Evolutionary conservation across 2,113 vertebrate species (phyloP), one percentile per base, ranked within the genome.

Genomic region (Cyanocitta stelleri): DNA sequence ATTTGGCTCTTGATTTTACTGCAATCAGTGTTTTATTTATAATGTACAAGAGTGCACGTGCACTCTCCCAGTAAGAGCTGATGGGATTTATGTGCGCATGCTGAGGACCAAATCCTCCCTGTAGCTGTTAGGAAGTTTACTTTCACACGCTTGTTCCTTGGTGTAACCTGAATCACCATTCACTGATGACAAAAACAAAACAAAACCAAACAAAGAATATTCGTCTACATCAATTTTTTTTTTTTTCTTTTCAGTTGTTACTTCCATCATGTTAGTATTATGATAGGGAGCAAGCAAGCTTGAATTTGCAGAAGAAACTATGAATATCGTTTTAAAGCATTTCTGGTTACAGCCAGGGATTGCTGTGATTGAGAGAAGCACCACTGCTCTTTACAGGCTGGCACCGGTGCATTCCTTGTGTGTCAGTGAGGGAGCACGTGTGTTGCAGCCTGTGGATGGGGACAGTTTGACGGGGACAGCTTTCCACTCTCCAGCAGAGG

Each of bases 1-100:
- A 68, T 87, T 81, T 96, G 96, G 89, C 95, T 94, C 86, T 62
- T 78, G 92, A 79, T 96, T 96, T 97, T 94, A 80, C 88, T 95
- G 80, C 81, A 95, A 87, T 92, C 83, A 72, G 52, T 87, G 61
- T 81, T 64, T 93, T 96, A 92, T 94, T 93, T 95, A 75, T 85
- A 86, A 94, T 84, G 72, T 90, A 92, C 68, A 74, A 78, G 79
- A 48, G 56, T 51, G 86, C 85, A 90, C 9, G 18, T 86, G 90
- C 64, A 68, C 79, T 62, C 78, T 91, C 85, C 92, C 90, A 91
- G 85, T 94, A 91, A 92, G 86, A 87, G 86, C 86, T 89, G 44
- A 54, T 75, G 77, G 92, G 75, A 87, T 90, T 90, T 92, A 59
- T 87, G 69, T 89, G 66, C 78, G 88, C 91, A 52, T 92, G 92